Percentiles rank a stretch among this genome's conserved stretches.
phyloP scores from a whole-genome alignment of 2,888 invertebrate genomes.

The Morinoia aosen region DNA sequence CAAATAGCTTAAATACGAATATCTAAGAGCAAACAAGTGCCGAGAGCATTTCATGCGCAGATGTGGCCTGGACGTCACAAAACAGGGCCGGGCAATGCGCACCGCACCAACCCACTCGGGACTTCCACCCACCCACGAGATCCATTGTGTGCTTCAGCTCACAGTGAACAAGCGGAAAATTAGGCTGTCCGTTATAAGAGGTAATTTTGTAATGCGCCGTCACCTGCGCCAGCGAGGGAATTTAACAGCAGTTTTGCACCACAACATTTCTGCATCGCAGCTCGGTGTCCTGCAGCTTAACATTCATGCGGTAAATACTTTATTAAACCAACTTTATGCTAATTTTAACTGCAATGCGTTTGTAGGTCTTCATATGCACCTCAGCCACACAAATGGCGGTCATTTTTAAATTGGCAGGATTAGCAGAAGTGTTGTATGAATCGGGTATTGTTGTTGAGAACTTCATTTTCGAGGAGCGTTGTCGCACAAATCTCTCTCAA shows the following conservation, averaged over 20 bases:
- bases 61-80: neutral
- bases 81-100: neutral
- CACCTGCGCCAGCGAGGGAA: neutral
- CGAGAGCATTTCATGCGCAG: neutral
- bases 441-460: too few relatives aligned
- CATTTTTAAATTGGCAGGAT: too few relatives aligned
- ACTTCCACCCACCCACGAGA: neutral
- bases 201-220: neutral
- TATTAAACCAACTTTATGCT: neutral
- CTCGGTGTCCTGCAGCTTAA: too few relatives aligned
- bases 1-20: neutral
- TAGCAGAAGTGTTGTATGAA: too few relatives aligned
- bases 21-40: too few relatives aligned
- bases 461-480: too few relatives aligned
- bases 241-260: neutral
- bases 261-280: too few relatives aligned
- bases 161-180: neutral
- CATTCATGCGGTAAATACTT: neutral
- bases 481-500: too few relatives aligned
- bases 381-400: too few relatives aligned
- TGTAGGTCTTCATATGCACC: neutral
- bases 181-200: neutral
- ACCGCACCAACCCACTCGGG: too few relatives aligned
- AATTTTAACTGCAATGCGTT: neutral
- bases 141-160: neutral